Evolutionary conservation across 1,140 invertebrate genomes (phyloP).

Genomic region (Eurosta solidaginis): DNA sequence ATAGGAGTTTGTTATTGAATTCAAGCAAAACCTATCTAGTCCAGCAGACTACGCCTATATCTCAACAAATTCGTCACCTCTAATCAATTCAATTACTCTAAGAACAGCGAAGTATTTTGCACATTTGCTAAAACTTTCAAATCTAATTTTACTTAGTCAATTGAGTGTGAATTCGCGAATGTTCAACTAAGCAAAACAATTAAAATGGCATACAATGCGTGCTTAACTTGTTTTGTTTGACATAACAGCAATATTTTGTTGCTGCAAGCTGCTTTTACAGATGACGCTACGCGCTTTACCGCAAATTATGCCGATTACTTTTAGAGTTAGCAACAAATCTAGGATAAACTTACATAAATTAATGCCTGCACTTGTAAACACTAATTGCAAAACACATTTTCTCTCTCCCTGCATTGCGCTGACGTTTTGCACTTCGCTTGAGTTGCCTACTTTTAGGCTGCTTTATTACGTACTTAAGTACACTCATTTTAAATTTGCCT

Average conservation of each 20-base stretch:
- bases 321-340: neutral
- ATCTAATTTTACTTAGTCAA: neutral
- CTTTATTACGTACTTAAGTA: neutral
- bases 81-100: no score
- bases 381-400: neutral
- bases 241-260: neutral
- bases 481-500: neutral
- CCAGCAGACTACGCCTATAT: no score
- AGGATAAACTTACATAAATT: neutral
- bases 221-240: neutral
- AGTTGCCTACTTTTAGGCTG: neutral
- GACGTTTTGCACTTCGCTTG: no score
- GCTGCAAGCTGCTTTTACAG: no score
- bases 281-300: neutral
- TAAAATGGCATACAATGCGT: constrained; percentile 6
- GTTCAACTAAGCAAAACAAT: neutral
- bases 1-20: no score
- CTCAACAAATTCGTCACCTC: no score
- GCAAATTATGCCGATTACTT: neutral
- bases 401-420: no score
- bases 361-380: neutral
- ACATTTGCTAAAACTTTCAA: neutral
- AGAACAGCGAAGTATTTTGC: neutral
- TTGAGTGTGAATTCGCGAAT: neutral
- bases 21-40: no score